Base-by-base conservation (phyloP, 2,888 invertebrate genomes). In the Cinara cedri region DNA sequence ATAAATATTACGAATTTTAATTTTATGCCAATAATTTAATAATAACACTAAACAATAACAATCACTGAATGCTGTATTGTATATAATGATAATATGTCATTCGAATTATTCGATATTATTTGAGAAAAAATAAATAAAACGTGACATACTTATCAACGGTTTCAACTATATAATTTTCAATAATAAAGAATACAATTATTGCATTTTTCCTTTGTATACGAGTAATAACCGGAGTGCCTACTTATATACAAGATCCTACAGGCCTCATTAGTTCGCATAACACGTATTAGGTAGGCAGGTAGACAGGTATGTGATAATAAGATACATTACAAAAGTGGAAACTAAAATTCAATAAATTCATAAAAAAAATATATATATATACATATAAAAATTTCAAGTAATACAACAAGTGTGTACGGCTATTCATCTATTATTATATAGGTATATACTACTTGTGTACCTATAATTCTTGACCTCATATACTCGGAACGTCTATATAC, bases 401-500 rank as follows among this genome's bases (percentile, higher is more conserved):
- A 24, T 63, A 42, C 62, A 11, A 42, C 62, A 11, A 42, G 62
- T n/a, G 26, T 16, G 14, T n/a, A 54, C 16, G 21, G 14, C 14
- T 68, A 68, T 68, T 68, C 68, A 51, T 51, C 68, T 9, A 11
- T 14, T 34, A 34, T 6, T n/a, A 6, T 34, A 34, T 34, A 34
- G 34, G 34, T 6, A 34, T 34, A n/a, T n/a, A n/a, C n/a, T n/a
- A n/a, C n/a, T n/a, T n/a, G n/a, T n/a, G n/a, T n/a, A 6, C 21
- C 49, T 2, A 19, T 51, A 68, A 51, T 54, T n/a, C 51, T 54
- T 68, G 26, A 54, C 34, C 51, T 68, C 34, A 34, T n/a, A n/a
- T 68, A n/a, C 66, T 24, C n/a, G 66, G 66, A 66, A 66, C 49
- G 68, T 68, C n/a, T n/a, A n/a, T n/a, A n/a, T n/a, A n/a, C n/a